Conservation (phyloP, 2,113 vertebrate species). For the Microcebus griseorufus region DNA sequence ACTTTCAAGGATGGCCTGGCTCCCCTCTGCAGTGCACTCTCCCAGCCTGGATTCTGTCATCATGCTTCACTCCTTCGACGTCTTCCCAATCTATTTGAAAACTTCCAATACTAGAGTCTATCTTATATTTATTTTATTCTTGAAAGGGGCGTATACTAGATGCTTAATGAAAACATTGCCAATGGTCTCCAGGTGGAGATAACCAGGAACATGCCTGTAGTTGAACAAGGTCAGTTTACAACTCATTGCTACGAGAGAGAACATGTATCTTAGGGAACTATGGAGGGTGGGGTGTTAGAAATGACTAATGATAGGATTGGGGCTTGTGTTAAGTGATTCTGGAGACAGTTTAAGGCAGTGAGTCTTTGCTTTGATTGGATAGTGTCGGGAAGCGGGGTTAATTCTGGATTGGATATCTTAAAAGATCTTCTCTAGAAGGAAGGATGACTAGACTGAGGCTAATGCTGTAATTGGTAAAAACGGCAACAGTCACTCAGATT, state of each 20-base stretch:
- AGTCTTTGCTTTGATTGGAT: background rate
- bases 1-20: background rate
- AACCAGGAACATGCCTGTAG: background rate
- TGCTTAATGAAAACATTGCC: background rate
- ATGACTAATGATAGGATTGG: background rate
- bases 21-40: background rate
- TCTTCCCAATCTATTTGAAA: background rate
- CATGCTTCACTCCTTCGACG: background rate
- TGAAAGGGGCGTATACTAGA: background rate
- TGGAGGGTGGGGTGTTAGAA: background rate
- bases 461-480: background rate
- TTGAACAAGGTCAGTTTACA: background rate
- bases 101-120: background rate
- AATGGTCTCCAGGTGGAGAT: background rate
- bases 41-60: background rate
- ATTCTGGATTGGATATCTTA: background rate
- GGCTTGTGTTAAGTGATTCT: background rate
- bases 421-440: background rate
- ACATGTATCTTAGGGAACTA: accelerated
- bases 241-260: background rate
- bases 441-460: background rate
- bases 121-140: background rate
- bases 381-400: background rate
- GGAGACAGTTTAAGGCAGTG: background rate
- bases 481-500: background rate